Evolutionary conservation across 2,113 vertebrate species (phyloP), one percentile per base, ranked within the genome.

Genomic region (Microcebus griseorufus): DNA sequence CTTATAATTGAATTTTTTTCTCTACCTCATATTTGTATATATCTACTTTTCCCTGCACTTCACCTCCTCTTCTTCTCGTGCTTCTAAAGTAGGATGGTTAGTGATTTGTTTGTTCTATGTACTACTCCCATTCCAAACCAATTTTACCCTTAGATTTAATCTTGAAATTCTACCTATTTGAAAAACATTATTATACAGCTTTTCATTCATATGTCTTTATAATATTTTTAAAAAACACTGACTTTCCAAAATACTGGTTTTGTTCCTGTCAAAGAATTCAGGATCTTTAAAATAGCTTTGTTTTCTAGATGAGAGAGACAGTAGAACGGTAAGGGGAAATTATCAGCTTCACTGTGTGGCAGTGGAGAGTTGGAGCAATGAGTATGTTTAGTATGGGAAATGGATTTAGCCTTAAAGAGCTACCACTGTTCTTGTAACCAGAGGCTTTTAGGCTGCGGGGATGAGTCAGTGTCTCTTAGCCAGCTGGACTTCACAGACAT

Each of bases 141-240:
- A 45, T 93, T 69, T 73, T 90, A 70, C 17, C 51, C 60, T 81
- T 93, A 85, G 42, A 76, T 90, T 73, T 88, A 67, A 83, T 64
- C 42, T 81, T n/a, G 4, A 42, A 69, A 51, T 78, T 89, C 60
- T 90, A 70, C 13, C 18, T 22, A 65, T 42, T 76, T 75, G 27
- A 79, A 48, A 89, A 62, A 32, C 16, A 55, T 37, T 60, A 82
- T 27, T 27, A 53, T n/a, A 16, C 1, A 48, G 9, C 6, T 90
- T 95, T 85, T 88, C 20, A 32, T 67, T 67, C 55, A 51, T 34
- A 60, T 0, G 0, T 53, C 93, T 94, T 82, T 45, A 18, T n/a
- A 20, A 27, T 67, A 18, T 62, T 60, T 75, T 94, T 69, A 18
- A 13, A 62, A 86, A 87, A 92, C 64, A 88, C 4, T 58, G 32